phyloP scores from a whole-genome alignment of 1,140 invertebrate genomes.

The Sminthurides bifidus region DNA sequence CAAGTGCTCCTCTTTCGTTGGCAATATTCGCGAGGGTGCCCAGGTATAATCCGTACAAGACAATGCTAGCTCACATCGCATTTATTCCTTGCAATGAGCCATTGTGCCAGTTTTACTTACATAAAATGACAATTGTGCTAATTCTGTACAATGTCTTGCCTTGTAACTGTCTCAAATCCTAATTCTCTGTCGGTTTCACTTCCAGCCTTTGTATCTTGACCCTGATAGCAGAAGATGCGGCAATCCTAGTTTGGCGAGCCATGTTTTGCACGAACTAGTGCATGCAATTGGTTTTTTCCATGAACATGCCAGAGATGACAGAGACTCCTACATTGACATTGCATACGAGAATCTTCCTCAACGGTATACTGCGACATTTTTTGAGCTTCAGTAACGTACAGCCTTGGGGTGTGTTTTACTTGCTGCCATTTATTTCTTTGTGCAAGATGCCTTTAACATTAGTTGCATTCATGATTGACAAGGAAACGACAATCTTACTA shows the following conservation, averaged over 20 bases:
- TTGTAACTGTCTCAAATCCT: no score
- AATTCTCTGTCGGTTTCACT: neutral
- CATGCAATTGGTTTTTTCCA: slow-evolving; percentile 32
- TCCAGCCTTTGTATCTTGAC: slow-evolving; percentile 19
- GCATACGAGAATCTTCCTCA: slow-evolving; percentile 8
- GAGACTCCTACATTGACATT: slow-evolving; percentile 25
- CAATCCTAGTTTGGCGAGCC: slow-evolving; percentile 26
- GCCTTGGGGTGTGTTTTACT: neutral
- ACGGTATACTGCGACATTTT: no score
- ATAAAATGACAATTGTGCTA: neutral
- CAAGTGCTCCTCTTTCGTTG: slow-evolving; percentile 26
- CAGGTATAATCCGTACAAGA: slow-evolving; percentile 7
- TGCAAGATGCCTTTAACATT: slow-evolving; percentile 1
- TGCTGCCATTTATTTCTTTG: slow-evolving; percentile 1
- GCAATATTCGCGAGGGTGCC: slow-evolving; percentile 20
- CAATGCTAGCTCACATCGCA: neutral
- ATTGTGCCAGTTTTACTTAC: neutral
- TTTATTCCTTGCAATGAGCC: neutral
- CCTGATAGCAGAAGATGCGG: slow-evolving; percentile 16
- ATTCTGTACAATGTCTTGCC: neutral
- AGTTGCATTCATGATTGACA: neutral
- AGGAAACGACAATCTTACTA: neutral
- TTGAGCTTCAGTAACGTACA: neutral
- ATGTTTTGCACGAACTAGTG: slow-evolving; percentile 30
- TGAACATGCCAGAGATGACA: slow-evolving; percentile 31